Evolutionary conservation across 1,140 invertebrate genomes (phyloP), one percentile per base, ranked within the genome.

Genomic region (Hycleus cichorii): DNA sequence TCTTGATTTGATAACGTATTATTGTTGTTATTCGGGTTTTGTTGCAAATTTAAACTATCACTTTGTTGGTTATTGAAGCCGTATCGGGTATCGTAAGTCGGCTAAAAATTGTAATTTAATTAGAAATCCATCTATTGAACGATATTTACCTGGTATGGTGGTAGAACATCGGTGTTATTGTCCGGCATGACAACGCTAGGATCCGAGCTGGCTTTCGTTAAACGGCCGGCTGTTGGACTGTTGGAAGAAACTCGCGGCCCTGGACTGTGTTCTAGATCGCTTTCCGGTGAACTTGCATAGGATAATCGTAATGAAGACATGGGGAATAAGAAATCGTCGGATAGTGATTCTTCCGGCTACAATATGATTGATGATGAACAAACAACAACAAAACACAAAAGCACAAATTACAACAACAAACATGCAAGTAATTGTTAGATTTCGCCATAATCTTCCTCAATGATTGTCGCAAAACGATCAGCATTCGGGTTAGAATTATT

Each of bases 301-400:
- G 93, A 96, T 62, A 96, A 80, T 69, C 94, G 87, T 55, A 80
- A 75, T 76, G 90, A 91, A 63, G 92, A 92, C 92, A 97, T 95
- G 69, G 95, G 95, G 81, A 98, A 97, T 70, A 98, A 86, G 85
- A 97, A 95, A 82, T 98, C 94, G 81, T 91, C 89, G 68, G 89
- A 89, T 75, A 91, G 80, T 76, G 88, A 87, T 79, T 91, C 89
- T 76, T 90, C 85, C 69, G 85, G 85, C 85, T 87, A 77, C 74
- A 76, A 47, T 42, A 45, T n/a, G 47, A 57, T 57, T 57, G 51
- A 56, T 27, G 49, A 57, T 45, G 42, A 55, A 12, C 8, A 46
- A 38, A 46, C 12, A 46, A 59, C 44, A 18, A 57, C 26, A 57
- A 40, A 49, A 49, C 39, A 38, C 40, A 42, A 0, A 32, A 7